phyloP scores from a whole-genome alignment of 1,140 invertebrate species.

The Stratiolaelaps scimitus region DNA sequence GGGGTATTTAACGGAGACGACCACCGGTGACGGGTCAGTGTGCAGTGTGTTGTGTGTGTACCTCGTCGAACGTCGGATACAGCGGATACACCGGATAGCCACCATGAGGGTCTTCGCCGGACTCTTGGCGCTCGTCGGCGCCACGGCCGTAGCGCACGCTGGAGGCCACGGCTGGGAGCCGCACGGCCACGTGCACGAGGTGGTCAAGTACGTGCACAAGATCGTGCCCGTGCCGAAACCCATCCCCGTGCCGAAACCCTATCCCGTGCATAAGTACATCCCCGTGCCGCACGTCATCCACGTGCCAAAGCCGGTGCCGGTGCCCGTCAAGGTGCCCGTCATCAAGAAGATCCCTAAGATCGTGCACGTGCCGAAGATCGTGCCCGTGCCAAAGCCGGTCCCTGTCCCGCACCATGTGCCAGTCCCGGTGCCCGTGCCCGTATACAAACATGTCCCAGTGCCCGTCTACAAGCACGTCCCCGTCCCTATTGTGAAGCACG shows the following conservation, averaged over 20 bases:
- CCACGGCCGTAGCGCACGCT: constrained; percentile 19
- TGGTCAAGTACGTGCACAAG: constrained; percentile 28
- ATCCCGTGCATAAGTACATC: constrained; percentile 12
- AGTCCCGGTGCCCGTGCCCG: constrained; percentile 27
- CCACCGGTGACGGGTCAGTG: constrained; percentile 10
- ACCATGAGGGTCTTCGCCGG: constrained; percentile 23
- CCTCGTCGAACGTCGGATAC: constrained; percentile 16
- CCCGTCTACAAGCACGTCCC: constrained; percentile 27
- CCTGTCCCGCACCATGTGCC: constrained; percentile 26
- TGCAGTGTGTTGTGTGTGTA: constrained; percentile 22
- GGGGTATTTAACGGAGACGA: constrained; percentile 18
- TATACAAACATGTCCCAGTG: constrained; percentile 27
- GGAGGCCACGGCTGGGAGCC: constrained; percentile 28
- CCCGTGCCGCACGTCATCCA: constrained; percentile 14
- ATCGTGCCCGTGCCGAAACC: constrained; percentile 23
- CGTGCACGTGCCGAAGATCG: constrained; percentile 24
- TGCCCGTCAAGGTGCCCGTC: constrained; percentile 22
- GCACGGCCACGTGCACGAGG: constrained; percentile 26
- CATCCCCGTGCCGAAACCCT: constrained; percentile 24
- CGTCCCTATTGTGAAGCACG: constrained; percentile 22
- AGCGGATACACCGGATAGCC: background rate
- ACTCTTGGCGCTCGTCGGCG: constrained; percentile 7
- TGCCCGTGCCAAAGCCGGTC: constrained; percentile 20
- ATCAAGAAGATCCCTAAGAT: constrained; percentile 27
- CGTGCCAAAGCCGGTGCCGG: constrained; percentile 18